Percentiles rank a stretch among this genome's conserved stretches.
Evolutionary conservation across 2,888 invertebrate genomes (phyloP).

Genomic region (Dysmachus trigonus): DNA sequence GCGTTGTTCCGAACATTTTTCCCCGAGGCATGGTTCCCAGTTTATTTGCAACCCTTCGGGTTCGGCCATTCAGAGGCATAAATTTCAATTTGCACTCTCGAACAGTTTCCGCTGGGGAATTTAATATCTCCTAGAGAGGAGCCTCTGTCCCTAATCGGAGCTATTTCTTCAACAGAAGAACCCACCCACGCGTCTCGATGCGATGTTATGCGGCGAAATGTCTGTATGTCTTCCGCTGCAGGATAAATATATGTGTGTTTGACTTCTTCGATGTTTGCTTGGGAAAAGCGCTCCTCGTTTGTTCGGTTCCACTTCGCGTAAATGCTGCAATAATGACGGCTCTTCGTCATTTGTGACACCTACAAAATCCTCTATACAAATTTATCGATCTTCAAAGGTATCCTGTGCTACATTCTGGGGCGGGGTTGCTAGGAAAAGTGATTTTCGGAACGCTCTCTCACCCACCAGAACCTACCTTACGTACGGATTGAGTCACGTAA

Average conservation of each 20-base stretch:
- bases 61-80: constrained; percentile 8
- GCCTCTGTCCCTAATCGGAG: neutral
- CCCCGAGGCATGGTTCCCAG: neutral
- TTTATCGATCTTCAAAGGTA: constrained; percentile 6
- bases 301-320: constrained; percentile 17
- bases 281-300: neutral
- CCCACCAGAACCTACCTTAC: neutral
- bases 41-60: constrained; percentile 17
- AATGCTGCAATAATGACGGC: constrained; percentile 28
- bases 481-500: neutral
- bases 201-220: too few relatives aligned
- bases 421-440: neutral
- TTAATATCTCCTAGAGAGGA: constrained; percentile 22
- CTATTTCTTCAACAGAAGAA: neutral
- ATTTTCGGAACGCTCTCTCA: neutral
- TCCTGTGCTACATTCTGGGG: neutral
- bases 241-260: constrained; percentile 22
- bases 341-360: constrained; percentile 39
- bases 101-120: constrained; percentile 35
- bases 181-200: neutral
- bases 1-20: neutral
- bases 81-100: constrained; percentile 40
- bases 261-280: constrained; percentile 10
- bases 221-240: neutral
- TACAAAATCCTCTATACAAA: neutral